Evolutionary conservation across 2,113 vertebrate genomes (phyloP).

Genomic region (Thunnus maccoyii): DNA sequence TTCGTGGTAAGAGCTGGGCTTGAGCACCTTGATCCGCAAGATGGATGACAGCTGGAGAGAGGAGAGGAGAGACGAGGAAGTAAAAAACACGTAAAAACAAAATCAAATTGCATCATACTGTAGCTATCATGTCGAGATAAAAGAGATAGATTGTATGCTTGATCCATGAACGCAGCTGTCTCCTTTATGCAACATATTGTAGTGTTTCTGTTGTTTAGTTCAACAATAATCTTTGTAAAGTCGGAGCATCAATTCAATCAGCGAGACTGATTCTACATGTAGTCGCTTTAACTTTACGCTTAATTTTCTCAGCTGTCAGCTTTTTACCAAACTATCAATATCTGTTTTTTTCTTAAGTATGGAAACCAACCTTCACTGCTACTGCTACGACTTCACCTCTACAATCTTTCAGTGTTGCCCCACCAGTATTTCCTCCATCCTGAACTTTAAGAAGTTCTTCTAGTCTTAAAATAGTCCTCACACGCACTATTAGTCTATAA

Average conservation of each 20-base stretch:
- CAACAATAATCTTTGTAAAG: too few species aligned
- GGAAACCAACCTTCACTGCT: neutral
- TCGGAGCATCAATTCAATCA: neutral
- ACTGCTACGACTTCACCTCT: neutral
- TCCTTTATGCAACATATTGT: too few species aligned
- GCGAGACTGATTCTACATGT: neutral
- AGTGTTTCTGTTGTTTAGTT: too few species aligned
- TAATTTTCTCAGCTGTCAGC: too few species aligned
- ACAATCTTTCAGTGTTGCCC: neutral
- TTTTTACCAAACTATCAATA: too few species aligned
- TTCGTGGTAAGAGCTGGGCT: slow-evolving; percentile 93
- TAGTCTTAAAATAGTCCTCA: too few species aligned
- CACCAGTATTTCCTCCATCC: neutral
- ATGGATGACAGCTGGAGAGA: slow-evolving; percentile 85
- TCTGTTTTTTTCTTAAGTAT: too few species aligned
- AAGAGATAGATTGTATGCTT: neutral
- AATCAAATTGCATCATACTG: neutral
- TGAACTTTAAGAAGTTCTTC: too few species aligned
- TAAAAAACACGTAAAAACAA: neutral
- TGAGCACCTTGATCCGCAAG: slow-evolving; percentile 89
- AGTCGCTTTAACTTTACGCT: neutral
- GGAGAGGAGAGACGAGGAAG: neutral
- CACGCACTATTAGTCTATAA: too few species aligned
- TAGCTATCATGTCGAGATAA: neutral
- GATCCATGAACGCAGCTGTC: neutral